phyloP scores from a whole-genome alignment of 1,140 invertebrate species.

The Caerostris extrusa region DNA sequence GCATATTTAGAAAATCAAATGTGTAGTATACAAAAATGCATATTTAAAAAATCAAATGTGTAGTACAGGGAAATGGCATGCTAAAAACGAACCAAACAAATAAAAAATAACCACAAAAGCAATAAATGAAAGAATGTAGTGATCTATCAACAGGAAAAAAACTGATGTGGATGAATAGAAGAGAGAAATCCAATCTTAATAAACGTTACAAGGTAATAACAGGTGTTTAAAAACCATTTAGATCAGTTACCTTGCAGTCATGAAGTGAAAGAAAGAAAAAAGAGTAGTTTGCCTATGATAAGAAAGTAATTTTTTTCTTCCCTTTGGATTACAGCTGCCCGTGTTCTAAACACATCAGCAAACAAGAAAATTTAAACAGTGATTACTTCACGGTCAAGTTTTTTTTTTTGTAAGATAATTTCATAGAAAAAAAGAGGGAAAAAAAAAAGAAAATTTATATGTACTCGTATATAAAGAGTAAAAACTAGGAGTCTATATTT shows the following conservation, averaged over 20 bases:
- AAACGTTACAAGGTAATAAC: conserved; percentile 45
- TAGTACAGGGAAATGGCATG: neutral
- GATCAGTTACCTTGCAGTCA: neutral
- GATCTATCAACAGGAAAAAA: neutral
- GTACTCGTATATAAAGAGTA: no score
- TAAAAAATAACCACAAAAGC: neutral
- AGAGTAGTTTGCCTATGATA: neutral
- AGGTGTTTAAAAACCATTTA: conserved; percentile 49
- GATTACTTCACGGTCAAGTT: neutral
- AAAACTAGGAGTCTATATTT: no score
- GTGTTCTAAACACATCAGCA: neutral
- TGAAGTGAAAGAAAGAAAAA: neutral
- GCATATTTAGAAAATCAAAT: no score
- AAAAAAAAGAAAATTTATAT: no score
- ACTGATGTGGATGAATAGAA: neutral
- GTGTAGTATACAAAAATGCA: no score
- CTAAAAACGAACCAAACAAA: neutral
- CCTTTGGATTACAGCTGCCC: no score
- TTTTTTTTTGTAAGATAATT: no score
- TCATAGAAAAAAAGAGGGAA: no score
- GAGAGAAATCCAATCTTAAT: conserved; percentile 15
- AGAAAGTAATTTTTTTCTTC: neutral
- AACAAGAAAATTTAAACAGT: no score
- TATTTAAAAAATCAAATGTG: neutral
- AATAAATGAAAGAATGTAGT: neutral